Evolutionary conservation across 2,113 vertebrate species (phyloP), one percentile per base, ranked within the genome.

Genomic region (Atlantisia rogersi): DNA sequence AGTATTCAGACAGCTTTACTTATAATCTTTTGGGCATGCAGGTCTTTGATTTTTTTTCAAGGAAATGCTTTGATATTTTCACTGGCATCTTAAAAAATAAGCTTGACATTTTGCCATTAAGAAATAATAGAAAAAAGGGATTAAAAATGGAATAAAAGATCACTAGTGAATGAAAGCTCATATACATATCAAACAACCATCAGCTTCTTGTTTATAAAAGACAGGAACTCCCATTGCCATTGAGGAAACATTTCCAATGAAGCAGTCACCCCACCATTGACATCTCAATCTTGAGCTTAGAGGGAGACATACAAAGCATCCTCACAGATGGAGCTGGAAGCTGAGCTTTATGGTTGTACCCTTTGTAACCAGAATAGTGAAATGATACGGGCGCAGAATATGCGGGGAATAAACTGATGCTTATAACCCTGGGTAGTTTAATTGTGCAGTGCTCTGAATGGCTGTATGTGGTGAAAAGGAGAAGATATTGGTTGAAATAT

Each of bases 41-140:
- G 62, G n/a, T 26, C 71, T 95, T 68, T 94, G 88, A 91, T 76
- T 88, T 90, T 65, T 94, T 86, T 89, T 48, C 50, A 69, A 20
- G 48, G 62, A 89, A 87, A 60, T 15, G 31, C 84, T 94, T 94
- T 94, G 95, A 95, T 96, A 91, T 89, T 94, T 95, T 92, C 88
- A 56, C 40, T 87, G 81, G 67, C 53, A 71, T 86, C 73, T 97
- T 96, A 78, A 94, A 86, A 46, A 68, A 91, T 79, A 92, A 92
- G 14, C 65, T 77, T 94, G 95, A 92, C 59, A 29, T 68, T 91
- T 89, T 84, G 44, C 62, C 39, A 82, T 56, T 78, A 85, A 76
- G 73, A 84, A 91, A 82, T 79, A 79, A 86, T 15, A 91, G 77
- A 13, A 75, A 83, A 88, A 88, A 64, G 48, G 60, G 86, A 94